Evolutionary conservation across 2,888 invertebrate genomes (phyloP).

Genomic region (Seira musarum): DNA sequence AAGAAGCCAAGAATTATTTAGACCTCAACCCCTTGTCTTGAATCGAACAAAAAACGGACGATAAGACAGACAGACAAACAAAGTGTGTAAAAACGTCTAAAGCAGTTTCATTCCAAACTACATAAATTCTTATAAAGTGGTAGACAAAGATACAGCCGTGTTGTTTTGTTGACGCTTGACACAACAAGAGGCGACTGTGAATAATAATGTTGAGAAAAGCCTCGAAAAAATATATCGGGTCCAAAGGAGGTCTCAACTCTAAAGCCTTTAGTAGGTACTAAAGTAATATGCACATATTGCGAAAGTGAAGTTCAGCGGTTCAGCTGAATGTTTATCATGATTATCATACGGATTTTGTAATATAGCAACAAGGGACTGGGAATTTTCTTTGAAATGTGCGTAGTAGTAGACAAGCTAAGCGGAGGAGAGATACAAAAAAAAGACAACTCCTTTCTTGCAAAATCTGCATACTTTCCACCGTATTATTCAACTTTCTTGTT

Average conservation of each 20-base stretch:
- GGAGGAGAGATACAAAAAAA: background rate
- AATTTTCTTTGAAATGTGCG: slow-evolving; percentile 19
- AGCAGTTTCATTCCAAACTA: too few species aligned
- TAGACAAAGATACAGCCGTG: too few species aligned
- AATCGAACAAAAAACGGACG: too few species aligned
- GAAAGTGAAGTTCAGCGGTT: slow-evolving; percentile 2
- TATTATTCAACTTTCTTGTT: slow-evolving; percentile 32
- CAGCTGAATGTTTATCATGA: slow-evolving; percentile 15
- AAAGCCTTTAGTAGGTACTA: background rate
- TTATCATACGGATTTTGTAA: slow-evolving; percentile 19
- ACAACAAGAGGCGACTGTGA: slow-evolving; percentile 7
- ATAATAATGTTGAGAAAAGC: slow-evolving; percentile 2
- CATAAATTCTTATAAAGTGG: too few species aligned
- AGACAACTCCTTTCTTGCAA: slow-evolving; percentile 35
- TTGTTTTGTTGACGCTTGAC: slow-evolving; percentile 12
- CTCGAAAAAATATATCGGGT: background rate
- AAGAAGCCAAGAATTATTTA: too few species aligned
- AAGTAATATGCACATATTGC: background rate
- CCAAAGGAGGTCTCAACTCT: too few species aligned
- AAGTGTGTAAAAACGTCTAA: too few species aligned
- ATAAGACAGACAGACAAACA: too few species aligned
- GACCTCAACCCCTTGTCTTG: too few species aligned
- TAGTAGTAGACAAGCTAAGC: slow-evolving; percentile 10
- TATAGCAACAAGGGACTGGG: background rate
- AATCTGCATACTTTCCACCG: slow-evolving; percentile 48